Evolutionary conservation across 2,888 invertebrate species (phyloP), one percentile per base, ranked within the genome.

Genomic region (Trachelus tabidus): DNA sequence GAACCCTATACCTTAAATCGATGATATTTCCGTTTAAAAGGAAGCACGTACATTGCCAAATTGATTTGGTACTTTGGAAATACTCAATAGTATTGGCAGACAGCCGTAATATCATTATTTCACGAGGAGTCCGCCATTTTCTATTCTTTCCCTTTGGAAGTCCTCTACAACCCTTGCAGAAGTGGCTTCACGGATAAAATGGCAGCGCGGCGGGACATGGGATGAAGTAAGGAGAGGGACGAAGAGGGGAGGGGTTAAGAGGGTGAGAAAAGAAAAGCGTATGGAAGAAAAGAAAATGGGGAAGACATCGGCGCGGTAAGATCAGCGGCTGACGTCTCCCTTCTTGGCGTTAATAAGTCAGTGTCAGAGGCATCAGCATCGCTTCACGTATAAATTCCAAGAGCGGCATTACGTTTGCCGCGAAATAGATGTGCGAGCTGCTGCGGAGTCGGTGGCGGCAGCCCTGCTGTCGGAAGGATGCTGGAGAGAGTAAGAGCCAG

Each of bases 301-400:
- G 2, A 9, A 56, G 56, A 56, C 56, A 56, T 56, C 23, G 56
- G 56, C 23, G 23, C 23, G 56, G 56, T 56, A 56, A 56, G 56
- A 56, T 56, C 56, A 56, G 1, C 56, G 56, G 1, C 56, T 37
- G 77, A 37, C 77, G 68, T 69, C 68, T 34, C 69, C 56, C 37
- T 73, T n/a, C 79, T 75, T 75, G 78, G 73, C 77, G 75, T 79
- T 81, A 85, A 85, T 85, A 85, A 83, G 83, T 84, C 82, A 83
- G 80, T 79, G 85, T 83, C 83, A 83, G 83, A 71, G 73, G 79
- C 82, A 81, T 79, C 68, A 79, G 56, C 68, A 79, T 56, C 79
- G 74, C 75, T 75, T 78, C 79, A 76, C 77, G 81, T 81, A 81
- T 79, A 83, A 83, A 82, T 83, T 83, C 77, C 78, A 56, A 56